Evolutionary conservation across 2,797 vertebrate species (phyloP), one percentile per base, ranked within the genome.

Genomic region (Coendou prehensilis): DNA sequence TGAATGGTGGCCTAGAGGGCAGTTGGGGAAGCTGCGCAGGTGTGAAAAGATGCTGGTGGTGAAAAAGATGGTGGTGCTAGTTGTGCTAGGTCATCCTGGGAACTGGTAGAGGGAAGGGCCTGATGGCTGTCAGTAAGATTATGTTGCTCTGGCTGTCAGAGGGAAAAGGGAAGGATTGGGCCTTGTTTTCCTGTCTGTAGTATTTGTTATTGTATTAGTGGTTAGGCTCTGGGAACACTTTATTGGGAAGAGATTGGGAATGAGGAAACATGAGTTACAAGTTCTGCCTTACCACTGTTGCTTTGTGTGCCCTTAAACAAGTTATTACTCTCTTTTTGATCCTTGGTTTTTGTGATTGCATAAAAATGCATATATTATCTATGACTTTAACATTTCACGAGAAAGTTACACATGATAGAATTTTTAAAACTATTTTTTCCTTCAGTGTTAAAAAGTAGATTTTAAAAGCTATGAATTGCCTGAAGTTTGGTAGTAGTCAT

Each of bases 391-490:
- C 15, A 79, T 5, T 37, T 6, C 47, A 9, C 93, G 37, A 82
- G 89, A 54, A 84, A 81, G 18, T 87, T 45, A 18, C 15, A 67
- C 14, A 11, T 85, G 7, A 59, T 80, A 9, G 22, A 73, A 86
- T 61, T 54, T 64, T 91, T 87, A 76, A 76, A 83, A 71, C 30
- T 78, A 28, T 82, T 73, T 63, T 86, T 94, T 89, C 7, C 45
- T 82, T 78, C 71, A 45, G 13, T 82, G 2, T 79, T 67, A n/a
- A 75, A 91, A 75, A 23, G 50, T 59, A 59, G 37, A 78, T 64
- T 91, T 80, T 28, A 61, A 85, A 94, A 87, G n/a, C 37, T 15
- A 56, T 17, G 22, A 59, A 78, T 71, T 89, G 73, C 45, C 13
- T 71, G 15, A 56, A 82, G 9, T 79, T 82, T 96, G 75, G 30